Evolutionary conservation across 2,888 invertebrate species (phyloP), one percentile per base, ranked within the genome.

Genomic region (Synergus japonicus): DNA sequence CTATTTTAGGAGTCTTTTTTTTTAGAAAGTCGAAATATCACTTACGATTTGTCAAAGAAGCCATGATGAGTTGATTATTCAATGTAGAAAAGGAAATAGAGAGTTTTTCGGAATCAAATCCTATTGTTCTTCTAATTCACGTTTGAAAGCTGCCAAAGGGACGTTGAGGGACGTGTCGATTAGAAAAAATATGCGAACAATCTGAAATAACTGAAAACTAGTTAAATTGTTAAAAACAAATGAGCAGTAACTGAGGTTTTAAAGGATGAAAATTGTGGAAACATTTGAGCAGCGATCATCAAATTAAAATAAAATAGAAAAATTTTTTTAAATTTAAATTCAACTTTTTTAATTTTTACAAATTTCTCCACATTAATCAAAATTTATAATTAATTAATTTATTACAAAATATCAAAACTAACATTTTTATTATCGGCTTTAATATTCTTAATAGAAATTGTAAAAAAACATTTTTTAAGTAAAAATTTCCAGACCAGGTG

Each of bases 181-280:
- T 37, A 65, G 66, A 3, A 29, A 80, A 81, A 83, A 84, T 86
- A 77, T 66, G 65, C n/a, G 82, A 86, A 86, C 83, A 86, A 86
- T 83, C 76, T 73, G 82, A 86, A 82, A 83, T 79, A 85, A 81
- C 81, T 83, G 85, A 78, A 43, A 46, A 43, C 58, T 43, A 49
- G 44, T 79, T 29, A 29, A 29, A 86, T 86, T 86, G 85, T 86
- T 83, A 76, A 54, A 76, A 79, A 86, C 83, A 86, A 81, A 66
- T 54, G 85, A 86, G 78, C 41, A 81, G 65, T 80, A 77, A 12
- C 12, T 78, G 54, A 2, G 10, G 22, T 10, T 29, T 43, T 22
- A 13, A 13, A 67, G 67, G 12, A 37, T 73, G 29, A 41, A 41
- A 73, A 63, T 37, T 22, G 12, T 18, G n/a, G 73, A 78, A 58